Evolutionary conservation across 2,797 vertebrate genomes (phyloP).

Genomic region (Danio tinwini): DNA sequence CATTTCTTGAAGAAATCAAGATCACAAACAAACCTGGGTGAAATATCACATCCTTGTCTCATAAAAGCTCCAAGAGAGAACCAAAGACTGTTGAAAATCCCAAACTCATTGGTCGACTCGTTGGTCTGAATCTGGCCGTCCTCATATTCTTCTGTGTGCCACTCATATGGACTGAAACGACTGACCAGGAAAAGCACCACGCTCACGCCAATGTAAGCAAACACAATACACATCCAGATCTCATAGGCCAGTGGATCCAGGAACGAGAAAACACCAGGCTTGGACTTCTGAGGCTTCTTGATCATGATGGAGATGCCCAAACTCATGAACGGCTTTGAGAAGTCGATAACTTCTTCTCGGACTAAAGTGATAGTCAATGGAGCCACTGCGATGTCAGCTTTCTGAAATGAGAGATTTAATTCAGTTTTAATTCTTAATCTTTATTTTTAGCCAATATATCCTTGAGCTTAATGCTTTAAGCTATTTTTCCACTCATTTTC

Average conservation of each 20-base stretch:
- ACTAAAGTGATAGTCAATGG: constrained; percentile 97
- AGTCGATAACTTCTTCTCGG: constrained; percentile 99
- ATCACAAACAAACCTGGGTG: constrained; percentile 76
- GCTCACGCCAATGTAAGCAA: constrained; percentile 99
- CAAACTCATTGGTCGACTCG: constrained; percentile 99
- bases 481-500: not conserved
- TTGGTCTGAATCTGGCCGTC: constrained; percentile 99
- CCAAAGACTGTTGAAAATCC: constrained; percentile 99
- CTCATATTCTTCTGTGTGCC: constrained; percentile 99
- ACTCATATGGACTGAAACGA: constrained; percentile 99
- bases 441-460: not conserved
- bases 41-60: constrained; percentile 88
- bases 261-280: constrained; percentile 99
- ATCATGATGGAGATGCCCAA: constrained; percentile 99
- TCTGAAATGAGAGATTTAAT: constrained; percentile 75
- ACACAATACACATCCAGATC: constrained; percentile 99
- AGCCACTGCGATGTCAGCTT: constrained; percentile 98
- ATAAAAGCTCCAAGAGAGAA: constrained; percentile 89
- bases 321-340: constrained; percentile 99
- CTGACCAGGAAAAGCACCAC: constrained; percentile 99
- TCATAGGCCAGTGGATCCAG: constrained; percentile 98
- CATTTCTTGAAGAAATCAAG: not conserved
- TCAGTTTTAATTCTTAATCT: not conserved
- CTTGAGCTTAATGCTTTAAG: not conserved
- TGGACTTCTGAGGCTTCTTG: constrained; percentile 99